Conservation (phyloP, 2,888 invertebrate species). For the Zaprionus bogoriensis region DNA sequence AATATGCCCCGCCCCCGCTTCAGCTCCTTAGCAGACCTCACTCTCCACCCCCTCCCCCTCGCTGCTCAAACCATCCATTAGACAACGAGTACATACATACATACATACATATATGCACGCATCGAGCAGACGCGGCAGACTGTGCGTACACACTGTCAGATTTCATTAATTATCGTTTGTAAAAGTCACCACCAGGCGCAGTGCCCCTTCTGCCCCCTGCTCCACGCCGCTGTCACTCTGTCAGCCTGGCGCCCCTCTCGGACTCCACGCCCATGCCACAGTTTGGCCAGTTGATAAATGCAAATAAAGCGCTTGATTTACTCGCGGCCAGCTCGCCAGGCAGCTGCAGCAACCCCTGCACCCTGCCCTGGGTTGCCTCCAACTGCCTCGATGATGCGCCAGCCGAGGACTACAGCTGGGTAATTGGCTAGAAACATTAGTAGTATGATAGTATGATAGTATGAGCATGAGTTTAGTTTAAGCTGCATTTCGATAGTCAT, state of each 20-base stretch:
- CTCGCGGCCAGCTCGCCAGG: constrained; percentile 26
- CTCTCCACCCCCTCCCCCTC: neutral
- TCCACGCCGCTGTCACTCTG: too few species aligned
- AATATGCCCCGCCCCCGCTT: neutral
- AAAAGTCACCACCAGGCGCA: constrained; percentile 68
- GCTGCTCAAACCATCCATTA: neutral
- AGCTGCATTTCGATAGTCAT: too few species aligned
- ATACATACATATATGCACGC: neutral
- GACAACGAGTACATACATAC: neutral
- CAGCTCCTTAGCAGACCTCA: neutral
- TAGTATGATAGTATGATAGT: too few species aligned
- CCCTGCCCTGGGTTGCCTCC: too few species aligned
- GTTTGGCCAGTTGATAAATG: constrained; percentile 45
- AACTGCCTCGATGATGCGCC: too few species aligned
- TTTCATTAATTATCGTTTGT: constrained; percentile 79
- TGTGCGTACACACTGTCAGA: constrained; percentile 61
- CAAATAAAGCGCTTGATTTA: constrained; percentile 57
- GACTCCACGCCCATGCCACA: neutral
- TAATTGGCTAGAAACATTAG: too few species aligned
- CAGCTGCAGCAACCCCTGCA: too few species aligned
- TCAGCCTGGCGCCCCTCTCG: too few species aligned
- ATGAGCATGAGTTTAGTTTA: too few species aligned
- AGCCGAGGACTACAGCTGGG: too few species aligned
- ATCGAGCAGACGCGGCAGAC: neutral
- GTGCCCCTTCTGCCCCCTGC: neutral